Evolutionary conservation across 2,113 vertebrate genomes (phyloP), one percentile per base, ranked within the genome.

Genomic region (Romanogobio albipinnatus): DNA sequence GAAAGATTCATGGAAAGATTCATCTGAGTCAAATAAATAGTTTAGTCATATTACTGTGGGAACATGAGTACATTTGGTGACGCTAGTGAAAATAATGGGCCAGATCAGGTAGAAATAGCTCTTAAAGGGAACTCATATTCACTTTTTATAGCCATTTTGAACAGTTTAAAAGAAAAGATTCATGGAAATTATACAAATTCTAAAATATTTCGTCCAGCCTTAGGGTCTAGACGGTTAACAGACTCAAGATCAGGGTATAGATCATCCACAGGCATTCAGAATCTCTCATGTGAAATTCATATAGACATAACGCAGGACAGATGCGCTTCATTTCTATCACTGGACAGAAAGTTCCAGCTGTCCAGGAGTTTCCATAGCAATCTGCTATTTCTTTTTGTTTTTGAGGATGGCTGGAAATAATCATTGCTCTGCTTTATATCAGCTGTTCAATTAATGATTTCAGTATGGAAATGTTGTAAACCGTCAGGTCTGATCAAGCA

Each of bases 391-490:
- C 89, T 90, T 91, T 90, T 86, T 90, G 76, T 59, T 89, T 64
- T 91, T 64, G 84, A 89, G 90, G 85, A 89, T 84, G 86, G 90
- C 92, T 93, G 93, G 92, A 94, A 93, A 90, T 78, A 82, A 86
- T 84, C 88, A 84, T 45, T 53, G 68, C 47, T 62, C 68, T 84
- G 87, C 53, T 92, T 92, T 90, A 90, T 91, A 85, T 95, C 93
- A 92, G 87, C 88, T 81, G 83, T 24, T 89, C 82, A 68, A 84
- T 87, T 90, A 92, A 92, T 92, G 90, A 90, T 88, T 93, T 87
- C 91, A 91, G 90, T 86, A 90, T 89, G 89, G 76, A 89, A 77
- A 87, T 83, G 81, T 85, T 92, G 85, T 89, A 86, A 89, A 87
- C 85, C 86, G 84, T 88, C 87, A 88, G 86, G 89, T 91, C 83